Base-by-base conservation (phyloP, 2,888 invertebrate genomes). In the Ichneumoninae sp. region DNA sequence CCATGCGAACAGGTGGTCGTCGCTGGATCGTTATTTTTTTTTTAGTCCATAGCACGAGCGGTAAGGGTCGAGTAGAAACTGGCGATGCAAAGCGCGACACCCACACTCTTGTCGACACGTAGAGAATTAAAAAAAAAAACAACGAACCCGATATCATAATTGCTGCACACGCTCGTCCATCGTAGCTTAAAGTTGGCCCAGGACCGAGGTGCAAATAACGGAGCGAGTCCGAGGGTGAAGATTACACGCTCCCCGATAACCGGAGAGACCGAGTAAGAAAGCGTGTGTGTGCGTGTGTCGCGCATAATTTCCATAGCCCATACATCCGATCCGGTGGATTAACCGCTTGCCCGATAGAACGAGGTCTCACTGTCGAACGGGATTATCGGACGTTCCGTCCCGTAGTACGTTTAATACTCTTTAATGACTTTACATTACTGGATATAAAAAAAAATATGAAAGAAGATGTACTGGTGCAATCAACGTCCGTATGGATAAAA, bases 1-100 rank as follows among this genome's bases (percentile, higher is more conserved):
- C 7, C 40, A 57, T 47, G 40, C 36, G 36, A 16, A 77, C 44
- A 22, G 33, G 57, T 19, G 19, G 13, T 19, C 33, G 16, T 33
- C 10, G 26, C 30, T n/a, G 50, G 10, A 22, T 19, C 50, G 26
- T 10, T 52, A 30, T 16, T 50, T 66, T 50, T 75, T 65, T 50
- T 44, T 36, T 63, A 71, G 60, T 68, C 54, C 1, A 54, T 54
- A 84, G 85, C 85, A 76, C 86, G 83, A 87, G 74, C 82, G 44
- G 40, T 80, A 52, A 85, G 74, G 71, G 65, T 54, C 26, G 65
- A 57, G 57, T 73, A 54, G 44, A 57, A 47, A 57, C 47, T 80
- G 54, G 79, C n/a, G 54, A 65, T 73, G 70, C 60, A 60, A 76
- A 60, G 80, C 83, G 81, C 73, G 78, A 86, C 71, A 44, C 69